Percentiles rank a stretch among this genome's conserved stretches.
Conservation (phyloP, 2,797 vertebrate genomes). For the Macropus fuliginosus region DNA sequence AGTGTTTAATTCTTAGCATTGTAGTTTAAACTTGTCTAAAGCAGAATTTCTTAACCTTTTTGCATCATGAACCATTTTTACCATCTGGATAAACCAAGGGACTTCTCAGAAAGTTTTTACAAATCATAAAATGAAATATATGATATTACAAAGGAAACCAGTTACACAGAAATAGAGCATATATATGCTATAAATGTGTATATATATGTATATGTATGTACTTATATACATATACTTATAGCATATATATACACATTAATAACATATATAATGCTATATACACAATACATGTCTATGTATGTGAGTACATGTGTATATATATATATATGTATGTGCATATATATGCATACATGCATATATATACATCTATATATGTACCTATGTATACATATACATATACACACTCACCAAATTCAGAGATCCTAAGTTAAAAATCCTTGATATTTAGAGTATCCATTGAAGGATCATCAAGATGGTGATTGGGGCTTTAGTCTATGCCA, state of each 20-base stretch:
- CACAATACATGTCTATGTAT: too few relatives aligned
- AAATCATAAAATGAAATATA: background rate
- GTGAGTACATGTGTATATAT: too few relatives aligned
- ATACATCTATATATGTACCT: too few relatives aligned
- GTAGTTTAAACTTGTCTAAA: background rate
- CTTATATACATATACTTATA: too few relatives aligned
- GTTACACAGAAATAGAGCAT: background rate
- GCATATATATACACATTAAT: too few relatives aligned
- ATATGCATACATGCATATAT: too few relatives aligned
- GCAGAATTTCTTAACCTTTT: too few relatives aligned
- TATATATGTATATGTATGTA: too few relatives aligned
- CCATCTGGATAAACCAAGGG: background rate
- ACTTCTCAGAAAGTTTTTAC: background rate
- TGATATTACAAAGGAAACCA: background rate
- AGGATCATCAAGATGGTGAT: background rate
- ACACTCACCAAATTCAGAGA: background rate
- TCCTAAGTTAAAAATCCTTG: background rate
- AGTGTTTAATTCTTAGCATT: background rate
- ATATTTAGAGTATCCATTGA: background rate
- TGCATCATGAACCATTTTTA: background rate
- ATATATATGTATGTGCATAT: too few relatives aligned
- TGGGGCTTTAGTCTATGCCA: background rate
- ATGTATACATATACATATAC: too few relatives aligned
- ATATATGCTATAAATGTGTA: too few relatives aligned
- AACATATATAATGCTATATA: too few relatives aligned